Evolutionary conservation across 2,797 vertebrate genomes (phyloP).

Genomic region (Macrochelys suwanniensis): DNA sequence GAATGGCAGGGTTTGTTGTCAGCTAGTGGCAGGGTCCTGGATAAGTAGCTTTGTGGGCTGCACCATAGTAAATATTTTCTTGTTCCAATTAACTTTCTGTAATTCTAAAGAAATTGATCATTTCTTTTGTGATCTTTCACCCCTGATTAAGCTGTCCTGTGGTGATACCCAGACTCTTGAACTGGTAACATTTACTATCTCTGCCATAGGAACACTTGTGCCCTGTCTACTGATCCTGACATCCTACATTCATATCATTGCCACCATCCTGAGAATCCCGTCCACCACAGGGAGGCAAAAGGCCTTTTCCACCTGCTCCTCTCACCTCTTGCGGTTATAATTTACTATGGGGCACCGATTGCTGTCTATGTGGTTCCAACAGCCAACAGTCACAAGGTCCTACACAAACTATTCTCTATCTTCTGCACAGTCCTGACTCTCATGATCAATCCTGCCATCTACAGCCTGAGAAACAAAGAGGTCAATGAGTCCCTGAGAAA

Average conservation of each 20-base stretch:
- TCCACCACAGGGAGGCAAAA: no score
- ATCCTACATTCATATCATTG: no score
- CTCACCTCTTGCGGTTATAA: no score
- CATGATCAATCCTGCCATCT: no score
- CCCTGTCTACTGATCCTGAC: not conserved
- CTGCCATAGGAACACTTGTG: not conserved
- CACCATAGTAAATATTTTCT: not conserved
- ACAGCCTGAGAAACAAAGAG: no score
- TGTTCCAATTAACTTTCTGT: not conserved
- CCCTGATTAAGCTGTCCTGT: not conserved
- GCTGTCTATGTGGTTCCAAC: not conserved
- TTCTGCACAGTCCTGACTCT: no score
- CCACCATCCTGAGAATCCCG: no score
- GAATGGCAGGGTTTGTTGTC: no score
- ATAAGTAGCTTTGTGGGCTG: not conserved
- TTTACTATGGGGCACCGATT: not conserved
- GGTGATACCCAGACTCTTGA: not conserved
- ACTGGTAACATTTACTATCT: not conserved
- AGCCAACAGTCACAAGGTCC: fast-evolving
- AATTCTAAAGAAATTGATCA: not conserved
- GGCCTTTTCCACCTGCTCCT: no score
- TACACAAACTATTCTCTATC: no score
- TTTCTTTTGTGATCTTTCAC: not conserved
- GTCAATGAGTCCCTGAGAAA: no score
- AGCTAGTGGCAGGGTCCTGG: not conserved